Evolutionary conservation across 2,888 invertebrate genomes (phyloP), one percentile per base, ranked within the genome.

Genomic region (Celastrina argiolus): DNA sequence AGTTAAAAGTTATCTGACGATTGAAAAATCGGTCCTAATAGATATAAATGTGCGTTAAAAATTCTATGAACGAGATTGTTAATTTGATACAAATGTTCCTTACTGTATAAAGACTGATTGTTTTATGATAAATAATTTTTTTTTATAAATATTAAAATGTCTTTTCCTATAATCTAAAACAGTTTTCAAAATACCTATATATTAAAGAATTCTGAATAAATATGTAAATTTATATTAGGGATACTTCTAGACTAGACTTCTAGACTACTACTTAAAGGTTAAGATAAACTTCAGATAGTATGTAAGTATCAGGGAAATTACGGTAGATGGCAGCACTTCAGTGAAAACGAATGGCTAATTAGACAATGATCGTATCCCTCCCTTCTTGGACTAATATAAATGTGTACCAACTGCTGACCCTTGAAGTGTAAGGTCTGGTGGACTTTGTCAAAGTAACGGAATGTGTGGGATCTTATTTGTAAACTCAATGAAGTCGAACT

Each of bases 381-480:
- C 14, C 28, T 31, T 58, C n/a, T 31, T 58, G 28, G 31, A 31
- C n/a, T 31, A 58, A 8, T 31, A 28, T 31, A 58, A 58, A 28
- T 58, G 58, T 58, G 58, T 45, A 18, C 45, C 45, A 45, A 18
- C 18, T 14, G 31, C 31, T 58, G 31, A 58, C 16, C 58, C 58
- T 58, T 58, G 6, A 58, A 58, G 28, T 31, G n/a, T 18, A 45
- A 45, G 45, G 18, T 45, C 18, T 58, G 31, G n/a, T 3, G 58
- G 16, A 28, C n/a, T n/a, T 58, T 58, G 58, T 31, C 58, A 58
- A 58, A 58, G 26, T 58, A 31, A 58, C 31, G n/a, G 58, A 31
- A 31, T 58, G 31, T 42, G 42, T 45, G 10, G 18, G 18, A 45
- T 18, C 45, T 45, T 3, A 18, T 31, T 31, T 31, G 31, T 45